These are phyloP conservation scores for Dendrocincla fuliginosa DNA, from an alignment of 2,797 vertebrate species.

Conservation along the genomic window DNA sequence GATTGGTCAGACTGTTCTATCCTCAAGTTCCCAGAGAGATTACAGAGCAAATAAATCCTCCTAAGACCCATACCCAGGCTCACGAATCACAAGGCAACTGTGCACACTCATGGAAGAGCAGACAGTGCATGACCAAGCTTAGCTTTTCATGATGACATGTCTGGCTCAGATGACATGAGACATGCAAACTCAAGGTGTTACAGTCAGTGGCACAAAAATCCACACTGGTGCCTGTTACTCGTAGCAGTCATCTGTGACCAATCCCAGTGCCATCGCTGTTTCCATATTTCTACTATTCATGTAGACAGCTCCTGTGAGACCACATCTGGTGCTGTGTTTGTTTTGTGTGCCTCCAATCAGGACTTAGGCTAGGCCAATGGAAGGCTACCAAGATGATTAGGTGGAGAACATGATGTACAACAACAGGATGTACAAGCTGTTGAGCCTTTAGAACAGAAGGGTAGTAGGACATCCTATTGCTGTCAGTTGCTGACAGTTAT, in stretches of 20 bases:
- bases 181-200: neutral
- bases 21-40: neutral
- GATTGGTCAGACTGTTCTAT: neutral
- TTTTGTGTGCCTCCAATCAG: neutral
- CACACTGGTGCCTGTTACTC: neutral
- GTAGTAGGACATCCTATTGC: neutral
- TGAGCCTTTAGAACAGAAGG: neutral
- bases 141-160: neutral
- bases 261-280: neutral
- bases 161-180: neutral
- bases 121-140: neutral
- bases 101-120: neutral
- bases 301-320: neutral
- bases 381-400: neutral
- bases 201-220: neutral
- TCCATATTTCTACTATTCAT: neutral
- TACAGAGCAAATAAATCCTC: neutral
- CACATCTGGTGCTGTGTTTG: neutral
- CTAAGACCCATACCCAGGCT: neutral
- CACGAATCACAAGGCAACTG: neutral
- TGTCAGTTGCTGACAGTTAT: neutral
- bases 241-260: neutral
- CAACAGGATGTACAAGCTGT: neutral
- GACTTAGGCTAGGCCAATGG: neutral
- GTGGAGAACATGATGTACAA: neutral